A percentile compares a stretch with the other conserved stretches of the same genome.
These are phyloP conservation scores for Emydura subglobosa DNA, from an alignment of 2,113 vertebrate genomes.

Conservation along the genomic window DNA sequence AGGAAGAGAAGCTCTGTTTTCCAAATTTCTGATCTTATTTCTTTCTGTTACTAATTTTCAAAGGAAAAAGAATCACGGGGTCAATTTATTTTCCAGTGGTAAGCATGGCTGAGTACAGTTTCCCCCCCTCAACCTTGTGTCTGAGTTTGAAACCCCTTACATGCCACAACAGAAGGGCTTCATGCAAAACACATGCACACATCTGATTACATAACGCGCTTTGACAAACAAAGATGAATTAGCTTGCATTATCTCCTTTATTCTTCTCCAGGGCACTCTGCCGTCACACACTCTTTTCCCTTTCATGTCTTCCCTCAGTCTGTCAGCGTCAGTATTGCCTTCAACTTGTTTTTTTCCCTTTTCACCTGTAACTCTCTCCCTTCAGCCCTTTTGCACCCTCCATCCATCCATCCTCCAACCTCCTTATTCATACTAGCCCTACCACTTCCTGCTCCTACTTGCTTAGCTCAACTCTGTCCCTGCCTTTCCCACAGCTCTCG, in stretches of 20 bases:
- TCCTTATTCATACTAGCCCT: not conserved
- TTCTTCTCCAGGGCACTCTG: not conserved
- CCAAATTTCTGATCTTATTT: not conserved
- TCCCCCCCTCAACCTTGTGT: not conserved
- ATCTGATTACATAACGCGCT: not conserved
- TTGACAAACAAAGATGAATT: not conserved
- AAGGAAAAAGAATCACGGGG: not conserved
- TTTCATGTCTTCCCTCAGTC: not conserved
- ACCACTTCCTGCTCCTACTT: not conserved
- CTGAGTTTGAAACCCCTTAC: not conserved
- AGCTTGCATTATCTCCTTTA: not conserved
- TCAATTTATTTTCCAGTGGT: not conserved
- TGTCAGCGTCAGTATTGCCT: not conserved
- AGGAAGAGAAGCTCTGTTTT: not conserved
- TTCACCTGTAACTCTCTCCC: not conserved
- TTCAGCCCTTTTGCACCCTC: not conserved
- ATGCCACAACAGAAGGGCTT: rapidly evolving
- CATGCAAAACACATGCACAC: not conserved
- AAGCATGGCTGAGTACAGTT: not conserved
- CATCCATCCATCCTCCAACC: not conserved
- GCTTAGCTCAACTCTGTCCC: not conserved
- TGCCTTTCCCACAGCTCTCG: not conserved
- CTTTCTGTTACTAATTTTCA: not conserved
- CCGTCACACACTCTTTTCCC: not conserved
- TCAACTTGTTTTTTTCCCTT: not conserved